Conservation (phyloP, 2,888 invertebrate genomes). For the Diogma glabrata region DNA sequence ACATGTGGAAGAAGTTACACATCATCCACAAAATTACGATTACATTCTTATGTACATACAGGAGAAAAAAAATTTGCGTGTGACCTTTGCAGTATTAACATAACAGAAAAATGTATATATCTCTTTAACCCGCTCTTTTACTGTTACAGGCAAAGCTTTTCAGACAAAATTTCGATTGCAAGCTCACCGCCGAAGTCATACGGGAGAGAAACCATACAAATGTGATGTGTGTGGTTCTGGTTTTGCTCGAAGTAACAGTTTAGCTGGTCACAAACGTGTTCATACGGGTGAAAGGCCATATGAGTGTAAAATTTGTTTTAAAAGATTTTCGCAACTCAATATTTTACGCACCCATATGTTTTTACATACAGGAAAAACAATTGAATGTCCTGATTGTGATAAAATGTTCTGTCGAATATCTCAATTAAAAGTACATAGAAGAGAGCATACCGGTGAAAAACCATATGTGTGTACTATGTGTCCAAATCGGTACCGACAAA, state of each 20-base stretch:
- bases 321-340: constrained; percentile 29
- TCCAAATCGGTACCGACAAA: constrained; percentile 28
- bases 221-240: constrained; percentile 26
- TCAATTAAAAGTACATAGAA: constrained; percentile 26
- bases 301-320: constrained; percentile 27
- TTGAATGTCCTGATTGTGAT: constrained; percentile 28
- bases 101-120: background rate
- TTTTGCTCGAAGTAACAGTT: constrained; percentile 26
- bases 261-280: constrained; percentile 27
- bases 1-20: constrained; percentile 18
- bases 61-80: constrained; percentile 27
- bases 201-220: constrained; percentile 27
- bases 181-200: constrained; percentile 27
- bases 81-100: constrained; percentile 25
- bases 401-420: constrained; percentile 29
- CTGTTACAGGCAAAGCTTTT: constrained; percentile 25
- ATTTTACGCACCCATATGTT: constrained; percentile 30
- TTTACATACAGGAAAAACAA: constrained; percentile 28
- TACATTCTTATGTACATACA: constrained; percentile 27
- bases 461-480: constrained; percentile 27
- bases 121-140: background rate
- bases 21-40: constrained; percentile 16
- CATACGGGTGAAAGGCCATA: constrained; percentile 29
- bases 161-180: constrained; percentile 26
- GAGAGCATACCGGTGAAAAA: constrained; percentile 28